phyloP scores from a whole-genome alignment of 2,888 invertebrate genomes.

The Xylota segnis region DNA sequence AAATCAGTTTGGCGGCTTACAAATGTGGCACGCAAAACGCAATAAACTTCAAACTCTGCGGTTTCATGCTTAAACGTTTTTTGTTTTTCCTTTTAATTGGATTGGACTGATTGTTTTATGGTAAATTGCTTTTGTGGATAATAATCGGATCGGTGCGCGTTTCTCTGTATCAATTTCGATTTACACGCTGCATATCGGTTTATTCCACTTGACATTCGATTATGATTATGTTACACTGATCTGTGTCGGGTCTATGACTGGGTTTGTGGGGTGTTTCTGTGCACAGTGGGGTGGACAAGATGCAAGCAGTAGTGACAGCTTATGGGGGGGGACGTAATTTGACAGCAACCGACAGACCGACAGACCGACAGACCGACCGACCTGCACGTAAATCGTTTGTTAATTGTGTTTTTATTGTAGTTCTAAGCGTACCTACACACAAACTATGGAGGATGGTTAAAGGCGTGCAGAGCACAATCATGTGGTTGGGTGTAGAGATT shows the following conservation, averaged over 20 bases:
- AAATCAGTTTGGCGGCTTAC: conserved; percentile 59
- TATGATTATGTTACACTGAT: conserved; percentile 59
- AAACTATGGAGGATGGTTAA: conserved; percentile 30
- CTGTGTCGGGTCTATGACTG: conserved; percentile 12
- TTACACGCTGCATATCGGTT: conserved; percentile 55
- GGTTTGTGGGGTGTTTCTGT: background rate
- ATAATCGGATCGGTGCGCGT: conserved; percentile 53
- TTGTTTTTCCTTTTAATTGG: conserved; percentile 50
- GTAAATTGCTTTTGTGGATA: conserved; percentile 59
- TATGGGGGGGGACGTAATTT: conserved; percentile 36
- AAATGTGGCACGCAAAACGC: conserved; percentile 39
- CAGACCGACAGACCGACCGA: conserved; percentile 57
- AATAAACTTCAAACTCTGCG: conserved; percentile 51
- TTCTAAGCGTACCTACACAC: background rate
- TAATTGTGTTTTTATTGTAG: conserved; percentile 62
- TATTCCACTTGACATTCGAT: conserved; percentile 71
- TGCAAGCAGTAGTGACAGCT: conserved; percentile 8
- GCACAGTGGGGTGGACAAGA: conserved; percentile 11
- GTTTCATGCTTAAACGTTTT: conserved; percentile 6
- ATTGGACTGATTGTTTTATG: conserved; percentile 64
- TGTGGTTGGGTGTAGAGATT: conserved; percentile 14
- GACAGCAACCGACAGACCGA: conserved; percentile 48
- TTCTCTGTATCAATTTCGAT: conserved; percentile 57
- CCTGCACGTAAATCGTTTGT: conserved; percentile 58
- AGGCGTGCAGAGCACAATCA: conserved; percentile 32